Base-by-base conservation (phyloP, 1,140 invertebrate species). In the Microplitis demolitor region DNA sequence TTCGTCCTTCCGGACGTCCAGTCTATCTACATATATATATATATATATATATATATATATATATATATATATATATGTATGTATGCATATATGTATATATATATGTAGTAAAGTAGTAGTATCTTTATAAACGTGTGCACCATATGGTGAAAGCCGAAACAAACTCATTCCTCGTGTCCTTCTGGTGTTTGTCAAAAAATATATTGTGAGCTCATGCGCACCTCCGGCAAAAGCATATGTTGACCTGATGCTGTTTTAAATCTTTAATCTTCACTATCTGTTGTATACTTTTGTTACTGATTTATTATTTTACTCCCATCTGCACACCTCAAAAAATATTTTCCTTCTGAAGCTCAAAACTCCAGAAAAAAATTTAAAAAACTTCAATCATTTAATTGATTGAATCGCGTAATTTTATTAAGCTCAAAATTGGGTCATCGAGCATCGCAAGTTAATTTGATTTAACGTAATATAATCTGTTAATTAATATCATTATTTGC, bases 131-230 rank as follows among this genome's bases (percentile, higher is more conserved):
- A 45, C 11, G 39, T 51, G 62, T 56, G 53, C 68, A 58, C 68
- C 68, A 69, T 69, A 69, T 66, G 71, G 71, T 66, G 64, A 33
- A 35, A 66, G n/a, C 37, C 5, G 35, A 56, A n/a, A 56, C 54
- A 16, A 13, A 62, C 60, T 37, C 39, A 45, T 34, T 14, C 31
- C 54, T 16, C 45, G 66, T 74, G 66, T 71, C 69, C 66, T 74
- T 71, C 73, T 74, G 73, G 73, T 69, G 66, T 71, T 73, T 73
- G 72, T 71, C 69, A 68, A 71, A 50, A 45, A 39, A 54, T n/a
- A 35, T 14, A 66, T 64, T 69, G 62, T 58, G 34, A 16, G 71
- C 37, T 16, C 51, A 66, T 66, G 24, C 14, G 50, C 14, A 50
- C 64, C 39, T 71, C 67, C 54, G 67, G 61, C 9, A 13, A 39